phyloP scores from a whole-genome alignment of 2,888 invertebrate genomes.

The Tortrix viridana region DNA sequence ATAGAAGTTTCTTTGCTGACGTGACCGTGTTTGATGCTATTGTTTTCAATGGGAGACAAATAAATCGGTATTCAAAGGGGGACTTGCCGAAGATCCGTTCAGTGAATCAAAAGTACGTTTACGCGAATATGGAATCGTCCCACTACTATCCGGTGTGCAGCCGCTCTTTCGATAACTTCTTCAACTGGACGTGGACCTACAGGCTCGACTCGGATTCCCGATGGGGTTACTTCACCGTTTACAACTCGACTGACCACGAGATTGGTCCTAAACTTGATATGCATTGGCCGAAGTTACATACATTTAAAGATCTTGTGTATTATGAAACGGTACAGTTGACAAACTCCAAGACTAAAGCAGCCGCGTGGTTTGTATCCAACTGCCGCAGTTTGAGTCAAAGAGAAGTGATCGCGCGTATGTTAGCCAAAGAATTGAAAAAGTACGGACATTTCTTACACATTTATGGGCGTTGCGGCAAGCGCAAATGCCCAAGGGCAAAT shows the following conservation, averaged over 20 bases:
- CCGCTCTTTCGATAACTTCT: slow-evolving; percentile 49
- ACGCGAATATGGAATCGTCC: slow-evolving; percentile 58
- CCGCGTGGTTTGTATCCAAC: slow-evolving; percentile 68
- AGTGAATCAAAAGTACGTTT: slow-evolving; percentile 58
- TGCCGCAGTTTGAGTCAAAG: slow-evolving; percentile 60
- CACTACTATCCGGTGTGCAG: slow-evolving; percentile 56
- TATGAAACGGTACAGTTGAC: slow-evolving; percentile 23
- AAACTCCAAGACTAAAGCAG: slow-evolving; percentile 51
- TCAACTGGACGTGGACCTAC: slow-evolving; percentile 67
- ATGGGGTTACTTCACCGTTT: slow-evolving; percentile 57
- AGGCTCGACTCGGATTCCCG: slow-evolving; percentile 55
- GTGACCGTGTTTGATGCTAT: slow-evolving; percentile 58
- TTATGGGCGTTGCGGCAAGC: slow-evolving; percentile 61
- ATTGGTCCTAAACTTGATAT: slow-evolving; percentile 53
- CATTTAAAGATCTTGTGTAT: slow-evolving; percentile 41
- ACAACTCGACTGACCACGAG: slow-evolving; percentile 47
- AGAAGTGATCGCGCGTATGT: slow-evolving; percentile 52
- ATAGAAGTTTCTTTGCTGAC: slow-evolving; percentile 49
- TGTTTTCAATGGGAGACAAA: slow-evolving; percentile 58
- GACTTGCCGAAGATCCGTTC: slow-evolving; percentile 51
- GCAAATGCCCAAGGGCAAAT: slow-evolving; percentile 54
- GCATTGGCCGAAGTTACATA: slow-evolving; percentile 53
- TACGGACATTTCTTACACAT: slow-evolving; percentile 58
- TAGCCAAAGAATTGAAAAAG: slow-evolving; percentile 51
- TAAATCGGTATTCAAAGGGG: slow-evolving; percentile 38